phyloP scores from a whole-genome alignment of 2,113 vertebrate genomes.

The Chamaea fasciata region DNA sequence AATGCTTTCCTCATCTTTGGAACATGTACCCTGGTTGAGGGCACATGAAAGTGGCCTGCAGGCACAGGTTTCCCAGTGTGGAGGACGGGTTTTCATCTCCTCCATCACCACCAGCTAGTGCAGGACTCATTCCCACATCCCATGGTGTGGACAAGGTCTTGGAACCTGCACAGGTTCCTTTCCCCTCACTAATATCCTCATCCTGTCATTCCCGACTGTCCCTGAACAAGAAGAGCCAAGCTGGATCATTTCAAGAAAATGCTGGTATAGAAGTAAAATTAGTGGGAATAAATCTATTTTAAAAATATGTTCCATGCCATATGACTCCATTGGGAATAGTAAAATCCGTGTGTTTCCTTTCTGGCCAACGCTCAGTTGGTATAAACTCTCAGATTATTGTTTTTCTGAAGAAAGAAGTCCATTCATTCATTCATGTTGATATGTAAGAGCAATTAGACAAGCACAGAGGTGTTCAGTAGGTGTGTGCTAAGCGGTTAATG shows the following conservation, averaged over 20 bases:
- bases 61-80: background rate
- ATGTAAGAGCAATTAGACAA: background rate
- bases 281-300: constrained; percentile 14
- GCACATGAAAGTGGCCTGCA: background rate
- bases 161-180: background rate
- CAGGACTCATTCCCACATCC: background rate
- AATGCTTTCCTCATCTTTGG: background rate
- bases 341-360: background rate
- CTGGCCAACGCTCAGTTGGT: background rate
- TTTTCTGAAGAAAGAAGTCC: background rate
- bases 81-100: background rate
- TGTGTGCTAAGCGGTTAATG: background rate
- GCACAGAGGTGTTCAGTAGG: background rate
- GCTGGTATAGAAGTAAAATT: background rate
- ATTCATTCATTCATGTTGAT: background rate
- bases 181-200: background rate
- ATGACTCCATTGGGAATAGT: background rate
- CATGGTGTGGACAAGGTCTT: background rate
- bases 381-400: background rate
- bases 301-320: background rate
- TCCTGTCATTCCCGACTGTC: rapidly evolving
- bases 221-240: background rate
- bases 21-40: background rate
- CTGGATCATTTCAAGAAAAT: background rate
- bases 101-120: background rate